These are phyloP conservation scores for Nixonia krombeini DNA, from an alignment of 1,140 invertebrate species.

Conservation along the genomic window DNA sequence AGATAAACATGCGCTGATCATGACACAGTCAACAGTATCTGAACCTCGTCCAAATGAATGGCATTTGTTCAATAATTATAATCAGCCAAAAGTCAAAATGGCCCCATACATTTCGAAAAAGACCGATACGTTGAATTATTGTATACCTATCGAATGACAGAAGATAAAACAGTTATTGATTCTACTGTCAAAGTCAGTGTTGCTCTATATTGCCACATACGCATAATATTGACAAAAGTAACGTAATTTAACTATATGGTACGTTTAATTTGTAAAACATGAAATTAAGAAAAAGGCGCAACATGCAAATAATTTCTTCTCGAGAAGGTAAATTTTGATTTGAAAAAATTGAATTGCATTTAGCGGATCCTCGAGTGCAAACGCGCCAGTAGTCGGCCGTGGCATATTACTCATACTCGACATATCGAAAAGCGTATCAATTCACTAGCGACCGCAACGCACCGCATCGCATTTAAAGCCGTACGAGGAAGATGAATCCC, in stretches of 20 bases:
- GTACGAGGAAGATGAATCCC: constrained; percentile 37
- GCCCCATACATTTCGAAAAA: not conserved
- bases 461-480: constrained; percentile 34
- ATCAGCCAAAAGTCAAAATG: not conserved
- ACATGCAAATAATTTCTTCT: no score
- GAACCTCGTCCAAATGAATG: not conserved
- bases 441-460: constrained; percentile 28
- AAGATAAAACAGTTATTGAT: no score
- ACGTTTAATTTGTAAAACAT: no score
- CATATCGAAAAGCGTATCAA: constrained; percentile 26
- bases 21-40: not conserved
- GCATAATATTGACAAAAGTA: no score
- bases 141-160: constrained; percentile 10
- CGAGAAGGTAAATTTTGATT: no score
- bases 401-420: constrained; percentile 28
- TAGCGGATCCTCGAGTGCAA: no score
- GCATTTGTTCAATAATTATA: not conserved
- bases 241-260: no score
- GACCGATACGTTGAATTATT: constrained; percentile 23
- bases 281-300: no score
- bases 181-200: no score
- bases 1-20: not conserved
- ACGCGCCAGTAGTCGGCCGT: constrained; percentile 10
- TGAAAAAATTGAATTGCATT: constrained; percentile 19
- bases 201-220: no score